Evolutionary conservation across 2,113 vertebrate species (phyloP).

Genomic region (Spea bombifrons): DNA sequence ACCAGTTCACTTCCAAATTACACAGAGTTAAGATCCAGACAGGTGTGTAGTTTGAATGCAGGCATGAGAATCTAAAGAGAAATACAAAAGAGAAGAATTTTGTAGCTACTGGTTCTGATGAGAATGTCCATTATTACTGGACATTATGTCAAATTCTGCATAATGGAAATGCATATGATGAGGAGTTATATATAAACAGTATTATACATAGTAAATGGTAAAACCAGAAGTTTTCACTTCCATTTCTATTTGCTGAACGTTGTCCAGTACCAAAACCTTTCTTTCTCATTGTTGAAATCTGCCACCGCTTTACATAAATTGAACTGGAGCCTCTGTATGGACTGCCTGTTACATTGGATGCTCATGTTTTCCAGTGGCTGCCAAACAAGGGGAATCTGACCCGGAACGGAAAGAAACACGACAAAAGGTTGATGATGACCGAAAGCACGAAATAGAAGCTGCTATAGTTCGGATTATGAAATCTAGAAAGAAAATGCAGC

Average conservation of each 20-base stretch:
- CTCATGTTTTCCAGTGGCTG: conserved; percentile 76
- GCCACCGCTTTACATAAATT: no score
- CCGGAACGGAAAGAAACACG: conserved; percentile 96
- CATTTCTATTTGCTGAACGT: no score
- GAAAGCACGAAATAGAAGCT: conserved; percentile 97
- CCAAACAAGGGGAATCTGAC: conserved; percentile 96
- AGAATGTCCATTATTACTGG: no score
- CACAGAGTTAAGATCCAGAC: conserved; percentile 99
- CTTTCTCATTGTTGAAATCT: no score
- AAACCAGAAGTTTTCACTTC: no score
- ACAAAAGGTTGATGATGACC: conserved; percentile 97
- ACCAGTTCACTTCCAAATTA: conserved; percentile 96
- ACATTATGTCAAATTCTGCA: background rate
- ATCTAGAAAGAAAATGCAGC: conserved; percentile 97
- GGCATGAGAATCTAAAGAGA: no score
- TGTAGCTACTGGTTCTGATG: background rate
- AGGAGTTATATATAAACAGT: background rate
- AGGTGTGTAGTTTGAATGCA: conserved; percentile 63
- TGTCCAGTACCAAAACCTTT: no score
- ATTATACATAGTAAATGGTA: no score
- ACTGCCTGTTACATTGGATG: background rate
- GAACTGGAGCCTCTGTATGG: no score
- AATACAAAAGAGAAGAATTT: conserved; percentile 13
- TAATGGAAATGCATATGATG: background rate
- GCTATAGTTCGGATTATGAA: conserved; percentile 98